Conservation (phyloP, 1,140 invertebrate species). For the Teleopsis dalmanni region DNA sequence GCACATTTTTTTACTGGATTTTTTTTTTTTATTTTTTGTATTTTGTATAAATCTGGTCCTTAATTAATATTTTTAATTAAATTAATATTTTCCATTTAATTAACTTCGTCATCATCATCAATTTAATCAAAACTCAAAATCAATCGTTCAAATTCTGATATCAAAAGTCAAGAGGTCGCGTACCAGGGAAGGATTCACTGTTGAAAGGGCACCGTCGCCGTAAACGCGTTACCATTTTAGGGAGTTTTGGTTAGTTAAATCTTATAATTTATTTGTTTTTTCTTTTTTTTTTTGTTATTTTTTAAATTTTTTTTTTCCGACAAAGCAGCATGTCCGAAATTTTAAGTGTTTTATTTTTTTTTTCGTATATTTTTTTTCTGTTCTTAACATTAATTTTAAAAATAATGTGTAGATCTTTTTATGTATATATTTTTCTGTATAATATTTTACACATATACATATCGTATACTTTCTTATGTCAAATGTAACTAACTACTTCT, state of each 20-base stretch:
- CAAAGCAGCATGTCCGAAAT: too few relatives aligned
- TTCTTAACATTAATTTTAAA: too few relatives aligned
- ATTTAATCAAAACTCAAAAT: not conserved
- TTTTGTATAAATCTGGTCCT: not conserved
- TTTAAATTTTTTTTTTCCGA: not conserved
- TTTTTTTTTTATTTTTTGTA: not conserved
- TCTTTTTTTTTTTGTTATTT: constrained; percentile 2
- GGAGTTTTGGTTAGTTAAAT: not conserved
- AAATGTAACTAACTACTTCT: too few relatives aligned
- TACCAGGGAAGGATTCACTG: constrained; percentile 50
- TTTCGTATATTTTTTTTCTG: not conserved
- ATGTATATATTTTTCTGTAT: too few relatives aligned
- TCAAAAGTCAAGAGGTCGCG: constrained; percentile 52
- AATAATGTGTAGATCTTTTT: too few relatives aligned
- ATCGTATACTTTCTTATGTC: too few relatives aligned
- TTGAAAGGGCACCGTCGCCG: constrained; percentile 42
- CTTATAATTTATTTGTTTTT: not conserved
- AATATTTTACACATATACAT: too few relatives aligned
- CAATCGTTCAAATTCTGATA: not conserved
- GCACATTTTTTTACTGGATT: not conserved
- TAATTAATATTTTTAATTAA: not conserved
- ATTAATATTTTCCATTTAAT: not conserved
- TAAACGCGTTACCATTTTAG: too few relatives aligned
- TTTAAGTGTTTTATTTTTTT: too few relatives aligned
- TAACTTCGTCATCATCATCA: not conserved